Evolutionary conservation across 2,888 invertebrate genomes (phyloP).

Genomic region (Tethea ocularis): DNA sequence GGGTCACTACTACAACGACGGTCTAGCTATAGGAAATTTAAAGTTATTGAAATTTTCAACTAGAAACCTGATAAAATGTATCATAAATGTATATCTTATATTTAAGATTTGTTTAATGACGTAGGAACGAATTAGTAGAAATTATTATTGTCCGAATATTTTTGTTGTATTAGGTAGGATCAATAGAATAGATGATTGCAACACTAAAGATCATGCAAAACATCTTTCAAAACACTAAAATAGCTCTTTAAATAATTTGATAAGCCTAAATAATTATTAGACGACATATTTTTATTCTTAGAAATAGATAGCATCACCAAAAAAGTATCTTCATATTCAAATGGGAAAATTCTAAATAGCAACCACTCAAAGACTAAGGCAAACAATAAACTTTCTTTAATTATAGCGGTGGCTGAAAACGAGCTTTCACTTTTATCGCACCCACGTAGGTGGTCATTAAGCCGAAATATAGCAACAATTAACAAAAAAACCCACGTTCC

Average conservation of each 20-base stretch:
- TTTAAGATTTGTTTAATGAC: background rate
- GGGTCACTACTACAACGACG: conserved; percentile 19
- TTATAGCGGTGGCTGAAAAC: conserved; percentile 60
- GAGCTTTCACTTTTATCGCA: conserved; percentile 72
- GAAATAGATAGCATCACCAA: background rate
- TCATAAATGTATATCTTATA: background rate
- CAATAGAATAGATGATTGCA: no score
- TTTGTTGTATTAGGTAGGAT: no score
- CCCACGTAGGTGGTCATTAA: conserved; percentile 71
- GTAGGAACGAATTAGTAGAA: background rate
- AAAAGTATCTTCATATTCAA: conserved; percentile 24
- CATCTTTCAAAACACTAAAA: no score
- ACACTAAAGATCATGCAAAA: no score
- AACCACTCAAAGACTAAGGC: conserved; percentile 53
- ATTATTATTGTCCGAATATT: no score
- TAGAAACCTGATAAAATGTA: background rate
- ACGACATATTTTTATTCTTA: background rate
- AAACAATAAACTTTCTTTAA: conserved; percentile 72
- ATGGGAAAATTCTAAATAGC: conserved; percentile 40
- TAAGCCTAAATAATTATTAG: background rate
- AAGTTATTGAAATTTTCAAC: background rate
- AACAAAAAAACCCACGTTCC: conserved; percentile 75
- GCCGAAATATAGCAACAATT: conserved; percentile 77
- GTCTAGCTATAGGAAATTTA: background rate
- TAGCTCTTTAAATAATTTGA: no score